phyloP scores from a whole-genome alignment of 2,888 invertebrate species.

The Drosophila emarginata region DNA sequence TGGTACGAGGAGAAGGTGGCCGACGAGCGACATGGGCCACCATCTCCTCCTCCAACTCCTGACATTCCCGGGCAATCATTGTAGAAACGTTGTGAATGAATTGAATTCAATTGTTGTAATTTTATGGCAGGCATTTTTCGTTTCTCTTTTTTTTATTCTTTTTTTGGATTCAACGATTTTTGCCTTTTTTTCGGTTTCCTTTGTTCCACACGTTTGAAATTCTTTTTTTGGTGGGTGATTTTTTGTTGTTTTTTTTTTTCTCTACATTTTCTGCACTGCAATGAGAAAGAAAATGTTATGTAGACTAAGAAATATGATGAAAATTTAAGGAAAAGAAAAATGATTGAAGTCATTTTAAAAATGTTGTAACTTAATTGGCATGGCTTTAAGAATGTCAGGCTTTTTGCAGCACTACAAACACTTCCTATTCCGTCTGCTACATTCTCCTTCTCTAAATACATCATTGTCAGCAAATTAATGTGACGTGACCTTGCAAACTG shows the following conservation, averaged over 20 bases:
- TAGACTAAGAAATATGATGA: constrained; percentile 17
- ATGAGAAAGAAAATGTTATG: constrained; percentile 25
- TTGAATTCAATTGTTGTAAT: constrained; percentile 63
- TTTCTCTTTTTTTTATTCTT: constrained; percentile 24
- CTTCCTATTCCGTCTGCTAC: not conserved
- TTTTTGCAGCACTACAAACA: constrained; percentile 11
- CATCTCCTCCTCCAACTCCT: not conserved
- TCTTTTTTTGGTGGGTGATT: constrained; percentile 12
- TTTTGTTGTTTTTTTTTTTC: not conserved
- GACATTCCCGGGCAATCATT: constrained; percentile 32
- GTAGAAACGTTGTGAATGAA: constrained; percentile 51
- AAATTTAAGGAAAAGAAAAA: constrained; percentile 46
- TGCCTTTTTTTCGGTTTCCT: constrained; percentile 11
- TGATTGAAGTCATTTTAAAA: constrained; percentile 46
- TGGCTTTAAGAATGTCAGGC: constrained; percentile 53
- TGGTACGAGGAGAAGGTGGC: not conserved
- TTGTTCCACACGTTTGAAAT: constrained; percentile 30
- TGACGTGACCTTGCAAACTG: constrained; percentile 79
- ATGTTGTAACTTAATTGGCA: constrained; percentile 61
- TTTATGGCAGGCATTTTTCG: constrained; percentile 72
- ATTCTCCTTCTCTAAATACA: constrained; percentile 54
- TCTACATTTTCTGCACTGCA: constrained; percentile 49
- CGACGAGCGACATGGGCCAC: constrained; percentile 17
- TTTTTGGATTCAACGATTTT: constrained; percentile 1
- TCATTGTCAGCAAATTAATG: constrained; percentile 78